A percentile compares a stretch with the other conserved stretches of the same genome.
Conservation (phyloP, 35 echinoderm and acorn worm genomes). For the Ophiothrix spiculata region DNA sequence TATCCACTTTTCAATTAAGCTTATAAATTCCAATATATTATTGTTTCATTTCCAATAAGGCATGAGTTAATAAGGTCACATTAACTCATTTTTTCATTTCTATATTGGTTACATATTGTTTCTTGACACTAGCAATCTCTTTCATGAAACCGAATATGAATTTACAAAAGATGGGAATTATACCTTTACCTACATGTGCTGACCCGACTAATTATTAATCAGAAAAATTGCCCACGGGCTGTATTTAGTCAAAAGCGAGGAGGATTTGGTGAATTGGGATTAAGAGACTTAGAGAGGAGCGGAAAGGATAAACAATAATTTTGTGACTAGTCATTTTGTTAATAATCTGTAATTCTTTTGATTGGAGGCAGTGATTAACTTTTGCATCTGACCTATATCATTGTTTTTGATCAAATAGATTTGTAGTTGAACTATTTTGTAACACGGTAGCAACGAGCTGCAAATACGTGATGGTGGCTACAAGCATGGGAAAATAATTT, state of each 20-base stretch:
- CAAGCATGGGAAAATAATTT: no score
- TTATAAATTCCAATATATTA: conserved; percentile 3
- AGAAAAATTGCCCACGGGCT: background rate
- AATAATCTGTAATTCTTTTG: background rate
- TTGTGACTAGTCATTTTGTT: background rate
- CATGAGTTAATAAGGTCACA: background rate
- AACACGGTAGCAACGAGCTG: no score
- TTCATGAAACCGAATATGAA: background rate
- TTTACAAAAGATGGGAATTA: background rate
- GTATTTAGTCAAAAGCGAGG: background rate
- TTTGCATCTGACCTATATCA: background rate
- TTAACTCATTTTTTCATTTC: background rate
- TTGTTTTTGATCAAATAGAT: no score
- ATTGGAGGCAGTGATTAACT: background rate
- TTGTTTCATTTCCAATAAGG: background rate
- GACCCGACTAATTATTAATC: conserved; percentile 1
- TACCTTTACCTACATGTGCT: background rate
- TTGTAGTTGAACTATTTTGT: no score
- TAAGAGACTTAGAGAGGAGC: background rate
- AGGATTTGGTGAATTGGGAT: background rate
- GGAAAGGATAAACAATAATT: background rate
- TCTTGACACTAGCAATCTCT: background rate
- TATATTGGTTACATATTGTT: background rate
- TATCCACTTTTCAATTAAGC: background rate
- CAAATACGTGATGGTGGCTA: no score